Base-by-base conservation (phyloP, 2,888 invertebrate genomes). In the Poecilobothrus nobilitatus region DNA sequence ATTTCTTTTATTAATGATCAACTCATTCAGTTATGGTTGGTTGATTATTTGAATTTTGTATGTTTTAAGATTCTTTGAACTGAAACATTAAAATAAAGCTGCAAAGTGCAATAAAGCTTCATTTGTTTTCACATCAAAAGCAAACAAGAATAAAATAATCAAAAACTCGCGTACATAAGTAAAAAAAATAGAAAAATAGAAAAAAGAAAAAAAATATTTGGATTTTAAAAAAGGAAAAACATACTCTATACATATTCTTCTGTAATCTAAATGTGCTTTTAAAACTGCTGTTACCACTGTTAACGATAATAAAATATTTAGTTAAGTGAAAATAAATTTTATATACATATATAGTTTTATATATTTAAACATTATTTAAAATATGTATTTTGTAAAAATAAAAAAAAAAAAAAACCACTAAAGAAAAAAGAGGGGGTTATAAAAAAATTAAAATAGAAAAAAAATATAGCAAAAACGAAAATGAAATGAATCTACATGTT, bases 281-380 rank as follows among this genome's bases (percentile, higher is more conserved):
- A 18, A 12, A 53, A 53, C 18, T 18, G 53, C 18, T 18, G 53
- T 53, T 53, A 53, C 53, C 15, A 53, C 53, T 53, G 53, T 53
- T 18, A 63, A 37, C 9, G 65, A 65, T 34, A 33, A 65, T 37
- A 37, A 65, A 65, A 65, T 37, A 65, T 65, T 65, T 65, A 37
- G 65, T 65, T 65, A 65, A 65, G 65, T 65, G 65, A 65, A 65
- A 65, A 65, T 65, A 65, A 65, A 65, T 65, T 65, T 65, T 65
- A 65, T 53, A n/a, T n/a, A n/a, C n/a, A n/a, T n/a, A n/a, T n/a
- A 53, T 53, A 18, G 18, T 53, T 53, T 53, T 8, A 53, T 53
- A 53, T 12, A n/a, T n/a, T n/a, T n/a, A 53, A 53, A 41, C 41
- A 41, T 41, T 41, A 41, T 41, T 41, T 41, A 41, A 53, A 53